Base-by-base conservation (phyloP, 2,113 vertebrate genomes). In the Alligator sinensis region DNA sequence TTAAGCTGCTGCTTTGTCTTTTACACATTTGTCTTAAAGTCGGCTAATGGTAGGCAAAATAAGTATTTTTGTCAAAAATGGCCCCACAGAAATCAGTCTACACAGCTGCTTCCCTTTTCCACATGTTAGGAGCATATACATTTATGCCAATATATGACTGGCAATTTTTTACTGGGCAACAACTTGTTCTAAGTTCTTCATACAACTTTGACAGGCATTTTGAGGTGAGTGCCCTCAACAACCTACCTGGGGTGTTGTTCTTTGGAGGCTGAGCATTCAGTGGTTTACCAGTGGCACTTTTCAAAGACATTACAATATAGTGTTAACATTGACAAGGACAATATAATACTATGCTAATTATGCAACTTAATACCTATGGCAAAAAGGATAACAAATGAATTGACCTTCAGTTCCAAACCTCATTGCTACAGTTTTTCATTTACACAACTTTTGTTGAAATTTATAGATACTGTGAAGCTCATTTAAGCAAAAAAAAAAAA, bases 11-110 rank as follows among this genome's bases (percentile, higher is more conserved):
- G 95, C 96, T 94, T 95, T 96, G 91, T 93, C 90, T 81, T 93
- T 96, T 94, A 85, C 89, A 93, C 83, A 24, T 94, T 82, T 97
- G 95, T 97, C 96, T 96, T 96, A 90, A 91, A 74, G 90, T 90
- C 0, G 4, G 87, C 90, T 95, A 88, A 77, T 47, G 24, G 5
- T 0, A 70, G 61, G 87, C 82, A 83, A 96, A 92, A 60, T 91
- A 84, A 27, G 62, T 24, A 84, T 18, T 96, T 96, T 97, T 92
- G 86, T 66, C 24, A 80, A 76, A 66, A 80, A 70, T 16, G 74
- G 25, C 28, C 47, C 59, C 75, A 27, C 34, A 74, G 16, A 86
- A 78, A 2, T 12, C 79, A 6, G 14, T 2, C n/a, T 54, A 57
- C 3, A 47, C 47, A 0, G 55, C 55, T 96, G 61, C 72, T 90